Base-by-base conservation (phyloP, 1,140 invertebrate genomes). In the Bombus difficillimus region DNA sequence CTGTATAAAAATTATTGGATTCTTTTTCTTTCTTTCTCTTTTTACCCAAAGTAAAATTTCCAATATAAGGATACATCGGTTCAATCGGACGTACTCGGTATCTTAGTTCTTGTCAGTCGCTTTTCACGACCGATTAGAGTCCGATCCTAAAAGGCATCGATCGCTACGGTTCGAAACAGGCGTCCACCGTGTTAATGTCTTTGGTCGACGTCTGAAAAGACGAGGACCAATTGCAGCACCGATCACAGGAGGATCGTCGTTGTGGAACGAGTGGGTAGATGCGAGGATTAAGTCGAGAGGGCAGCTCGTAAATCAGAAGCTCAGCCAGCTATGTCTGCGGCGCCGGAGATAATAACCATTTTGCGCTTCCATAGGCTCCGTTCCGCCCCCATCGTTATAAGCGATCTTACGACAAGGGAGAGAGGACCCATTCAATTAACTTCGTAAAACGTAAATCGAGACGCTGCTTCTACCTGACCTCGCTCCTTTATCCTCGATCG, bases 261-360 rank as follows among this genome's bases (percentile, higher is more conserved):
- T 25, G 25, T 83, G 83, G 87, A 89, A 92, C 86, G 91, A 92
- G 89, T 87, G 92, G 28, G 90, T 91, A 86, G 89, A 91, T 91
- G 90, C 77, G 87, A 90, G 89, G 92, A 92, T 93, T 93, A 93
- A 92, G 90, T 91, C 91, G 81, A 92, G 91, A 89, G 90, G 87
- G 84, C 85, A 87, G 83, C 90, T 92, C 92, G 91, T 93, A 93
- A 94, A 94, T 93, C 93, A 94, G 86, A 83, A 92, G 93, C 90
- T 93, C 91, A 92, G 85, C 86, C 89, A 91, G 91, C 90, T 91
- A 92, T 89, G 89, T 90, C 90, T 93, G 87, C 83, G 87, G 87
- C 85, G 87, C 74, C 76, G 88, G 85, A 92, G 93, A 93, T 93
- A 94, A 94, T 94, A 94, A 93, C 92, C 92, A 93, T 94, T 94